Evolutionary conservation across 2,113 vertebrate genomes (phyloP).

Genomic region (Cyprinodon variegatus): DNA sequence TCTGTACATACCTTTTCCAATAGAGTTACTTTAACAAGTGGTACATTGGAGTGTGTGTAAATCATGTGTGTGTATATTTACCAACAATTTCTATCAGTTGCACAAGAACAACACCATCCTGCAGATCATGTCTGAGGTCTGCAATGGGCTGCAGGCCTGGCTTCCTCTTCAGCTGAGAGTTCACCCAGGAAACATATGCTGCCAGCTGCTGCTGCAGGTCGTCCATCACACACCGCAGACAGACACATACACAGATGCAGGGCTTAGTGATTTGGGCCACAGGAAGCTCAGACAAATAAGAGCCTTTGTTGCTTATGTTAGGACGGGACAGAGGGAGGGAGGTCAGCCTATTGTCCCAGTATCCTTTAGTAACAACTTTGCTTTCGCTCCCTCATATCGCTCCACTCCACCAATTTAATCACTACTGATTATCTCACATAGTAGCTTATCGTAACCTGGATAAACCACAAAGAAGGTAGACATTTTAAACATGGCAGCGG

Average conservation of each 20-base stretch:
- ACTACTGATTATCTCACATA: slow-evolving; percentile 59
- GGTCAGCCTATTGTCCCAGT: slow-evolving; percentile 25
- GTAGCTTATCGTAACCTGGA: slow-evolving; percentile 58
- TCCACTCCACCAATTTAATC: neutral
- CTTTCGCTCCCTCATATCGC: neutral
- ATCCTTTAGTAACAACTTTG: neutral
- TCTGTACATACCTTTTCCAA: no score
- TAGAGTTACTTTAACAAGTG: neutral
- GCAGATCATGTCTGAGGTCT: slow-evolving; percentile 90
- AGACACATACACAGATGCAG: slow-evolving; percentile 14
- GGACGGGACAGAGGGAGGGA: slow-evolving; percentile 9
- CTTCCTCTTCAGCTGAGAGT: slow-evolving; percentile 92
- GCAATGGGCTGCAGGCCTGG: slow-evolving; percentile 83
- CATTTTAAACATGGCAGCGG: slow-evolving; percentile 25
- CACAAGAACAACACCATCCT: slow-evolving; percentile 90
- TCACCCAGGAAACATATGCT: slow-evolving; percentile 96
- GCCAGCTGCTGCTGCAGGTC: slow-evolving; percentile 91
- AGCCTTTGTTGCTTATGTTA: slow-evolving; percentile 60
- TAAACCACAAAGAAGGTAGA: slow-evolving; percentile 51
- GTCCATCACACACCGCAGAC: slow-evolving; percentile 33
- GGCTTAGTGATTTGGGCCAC: slow-evolving; percentile 31
- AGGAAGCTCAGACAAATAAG: slow-evolving; percentile 27
- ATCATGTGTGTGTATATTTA: slow-evolving; percentile 71
- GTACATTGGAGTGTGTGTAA: neutral
- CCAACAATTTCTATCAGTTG: slow-evolving; percentile 96